These are phyloP conservation scores for Oligia strigilis DNA, from an alignment of 2,888 invertebrate genomes.

Conservation along the genomic window DNA sequence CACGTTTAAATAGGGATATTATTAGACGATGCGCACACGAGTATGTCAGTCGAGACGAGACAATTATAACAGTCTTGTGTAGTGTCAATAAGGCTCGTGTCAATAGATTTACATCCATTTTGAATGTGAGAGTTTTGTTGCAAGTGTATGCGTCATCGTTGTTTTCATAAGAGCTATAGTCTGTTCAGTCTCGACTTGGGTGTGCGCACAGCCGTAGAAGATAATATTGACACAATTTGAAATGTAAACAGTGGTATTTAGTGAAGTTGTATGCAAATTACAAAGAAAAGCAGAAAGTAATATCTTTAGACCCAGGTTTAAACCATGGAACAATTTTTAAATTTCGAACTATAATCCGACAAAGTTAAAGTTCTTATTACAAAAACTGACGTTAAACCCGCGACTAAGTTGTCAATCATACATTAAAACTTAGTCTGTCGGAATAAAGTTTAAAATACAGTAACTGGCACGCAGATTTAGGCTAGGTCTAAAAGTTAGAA, in stretches of 20 bases:
- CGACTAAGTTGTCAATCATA: too few relatives aligned
- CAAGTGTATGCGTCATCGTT: background rate
- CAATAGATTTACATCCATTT: background rate
- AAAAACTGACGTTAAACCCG: too few relatives aligned
- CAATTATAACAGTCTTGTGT: background rate
- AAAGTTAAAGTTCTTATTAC: too few relatives aligned
- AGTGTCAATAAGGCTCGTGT: background rate
- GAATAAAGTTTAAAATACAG: too few relatives aligned
- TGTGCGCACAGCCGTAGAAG: background rate
- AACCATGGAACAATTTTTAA: too few relatives aligned
- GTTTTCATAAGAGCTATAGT: background rate
- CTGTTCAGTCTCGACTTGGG: background rate
- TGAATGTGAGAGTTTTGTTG: background rate
- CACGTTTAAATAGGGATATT: constrained; percentile 13
- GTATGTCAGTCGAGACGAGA: background rate
- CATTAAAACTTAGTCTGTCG: too few relatives aligned
- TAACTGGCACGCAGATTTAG: too few relatives aligned
- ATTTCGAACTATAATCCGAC: too few relatives aligned
- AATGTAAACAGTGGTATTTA: background rate
- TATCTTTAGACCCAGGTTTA: too few relatives aligned
- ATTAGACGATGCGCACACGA: constrained; percentile 5
- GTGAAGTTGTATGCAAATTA: background rate
- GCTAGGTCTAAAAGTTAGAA: too few relatives aligned
- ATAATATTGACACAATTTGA: background rate
- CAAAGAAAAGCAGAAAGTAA: background rate